Evolutionary conservation across 2,113 vertebrate genomes (phyloP), one percentile per base, ranked within the genome.

Genomic region (Hystrix brachyura): DNA sequence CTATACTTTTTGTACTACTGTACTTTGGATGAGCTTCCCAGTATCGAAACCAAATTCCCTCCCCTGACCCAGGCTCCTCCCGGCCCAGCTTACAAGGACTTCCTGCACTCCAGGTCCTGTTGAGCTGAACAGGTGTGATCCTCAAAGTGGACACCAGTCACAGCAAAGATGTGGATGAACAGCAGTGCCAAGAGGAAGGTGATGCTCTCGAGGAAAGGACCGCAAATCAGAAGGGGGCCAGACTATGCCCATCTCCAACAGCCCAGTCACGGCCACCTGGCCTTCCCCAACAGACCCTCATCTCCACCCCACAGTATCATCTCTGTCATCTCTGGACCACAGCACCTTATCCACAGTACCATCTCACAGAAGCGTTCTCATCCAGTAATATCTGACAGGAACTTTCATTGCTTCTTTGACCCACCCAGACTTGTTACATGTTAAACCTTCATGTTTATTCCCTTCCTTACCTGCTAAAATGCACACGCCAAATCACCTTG

Each of bases 141-240:
- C 83, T 98, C 78, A 21, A 98, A 94, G 97, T 97, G 96, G 96
- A 98, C 93, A n/a, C 98, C 98, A 14, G 98, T 32, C 21, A 98
- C 91, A 51, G 97, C 95, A 94, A 98, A 98, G 59, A 98, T 93
- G 46, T 98, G 98, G 78, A 98, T 97, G 9, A 97, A 65, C 60
- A 98, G 90, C 91, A 98, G 84, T 92, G 98, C 87, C 94, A 98
- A 85, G 74, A 98, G 98, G 94, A 98, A 98, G 51, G 90, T 97
- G 98, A 98, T 98, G 19, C 97, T 97, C 98, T 98, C 64, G 29
- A 96, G 32, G 80, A 1, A 83, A 94, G 17, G 29, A 94, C 18
- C n/a, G 87, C 13, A 57, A 85, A 90, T 96, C 38, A 97, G 74
- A 69, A 3, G 7, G 17, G 23, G 84, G 87, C 67, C 81, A 93